Conservation (phyloP, 92 coral and sea anemone genomes). For the Zoanthus gigantus region DNA sequence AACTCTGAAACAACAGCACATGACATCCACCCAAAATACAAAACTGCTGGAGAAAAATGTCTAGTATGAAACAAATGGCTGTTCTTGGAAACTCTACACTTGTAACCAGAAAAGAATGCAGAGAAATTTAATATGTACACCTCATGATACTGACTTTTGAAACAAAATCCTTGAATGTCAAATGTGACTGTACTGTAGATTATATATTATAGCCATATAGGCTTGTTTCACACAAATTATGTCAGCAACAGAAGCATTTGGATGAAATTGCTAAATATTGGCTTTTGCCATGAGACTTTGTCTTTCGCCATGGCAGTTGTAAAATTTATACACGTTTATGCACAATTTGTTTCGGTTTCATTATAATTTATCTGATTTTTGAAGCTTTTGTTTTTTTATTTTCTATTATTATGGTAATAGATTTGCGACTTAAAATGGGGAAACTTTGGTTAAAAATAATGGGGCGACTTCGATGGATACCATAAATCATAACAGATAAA, state of each 20-base stretch:
- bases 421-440: neutral
- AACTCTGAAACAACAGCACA: neutral
- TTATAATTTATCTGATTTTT: neutral
- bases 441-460: neutral
- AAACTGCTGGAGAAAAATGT: neutral
- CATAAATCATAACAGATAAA: neutral
- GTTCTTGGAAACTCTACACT: neutral
- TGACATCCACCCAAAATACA: neutral
- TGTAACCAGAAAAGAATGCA: neutral
- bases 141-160: no score
- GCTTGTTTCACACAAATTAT: neutral
- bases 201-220: neutral
- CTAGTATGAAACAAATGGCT: no score
- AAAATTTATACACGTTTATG: neutral
- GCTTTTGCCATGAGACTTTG: neutral
- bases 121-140: neutral
- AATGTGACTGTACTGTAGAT: neutral
- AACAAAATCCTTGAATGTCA: neutral
- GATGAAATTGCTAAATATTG: neutral
- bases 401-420: neutral
- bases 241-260: neutral
- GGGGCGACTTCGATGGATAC: neutral
- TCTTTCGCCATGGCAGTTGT: neutral
- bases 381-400: neutral
- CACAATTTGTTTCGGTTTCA: neutral